Conservation (phyloP, 2,113 vertebrate genomes). For the Solea senegalensis region DNA sequence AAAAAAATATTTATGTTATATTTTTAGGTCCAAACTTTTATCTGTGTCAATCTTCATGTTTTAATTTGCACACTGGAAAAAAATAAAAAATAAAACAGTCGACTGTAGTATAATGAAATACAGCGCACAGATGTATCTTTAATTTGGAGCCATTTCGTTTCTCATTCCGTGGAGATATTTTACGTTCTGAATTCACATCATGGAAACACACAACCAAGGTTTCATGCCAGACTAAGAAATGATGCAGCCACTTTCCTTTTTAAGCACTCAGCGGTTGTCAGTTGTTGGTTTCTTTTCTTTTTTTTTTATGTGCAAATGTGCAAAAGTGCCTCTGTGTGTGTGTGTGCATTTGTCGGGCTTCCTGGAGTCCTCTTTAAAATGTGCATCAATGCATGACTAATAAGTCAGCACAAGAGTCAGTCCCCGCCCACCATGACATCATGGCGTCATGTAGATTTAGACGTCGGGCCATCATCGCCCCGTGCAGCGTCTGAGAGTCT, state of each 20-base stretch:
- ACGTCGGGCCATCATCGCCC: constrained; percentile 44
- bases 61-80: constrained; percentile 1
- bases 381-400: constrained; percentile 83
- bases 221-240: constrained; percentile 60
- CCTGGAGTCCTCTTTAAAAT: constrained; percentile 83
- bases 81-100: constrained; percentile 30
- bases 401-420: constrained; percentile 64
- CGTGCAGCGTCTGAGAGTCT: constrained; percentile 28
- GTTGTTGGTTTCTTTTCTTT: constrained; percentile 44
- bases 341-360: constrained; percentile 44
- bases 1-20: background rate
- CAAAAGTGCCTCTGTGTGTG: constrained; percentile 30
- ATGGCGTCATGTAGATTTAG: constrained; percentile 48
- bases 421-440: constrained; percentile 57
- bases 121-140: background rate
- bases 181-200: constrained; percentile 24
- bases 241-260: constrained; percentile 50
- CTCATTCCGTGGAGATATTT: background rate
- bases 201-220: constrained; percentile 20
- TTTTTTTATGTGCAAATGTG: constrained; percentile 53
- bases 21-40: too few species aligned
- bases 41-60: background rate
- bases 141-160: background rate
- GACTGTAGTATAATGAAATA: constrained; percentile 1
- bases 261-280: constrained; percentile 41